A percentile compares a stretch with the other conserved stretches of the same genome.
Conservation (phyloP, 2,113 vertebrate genomes). For the Nothoprocta pentlandii region DNA sequence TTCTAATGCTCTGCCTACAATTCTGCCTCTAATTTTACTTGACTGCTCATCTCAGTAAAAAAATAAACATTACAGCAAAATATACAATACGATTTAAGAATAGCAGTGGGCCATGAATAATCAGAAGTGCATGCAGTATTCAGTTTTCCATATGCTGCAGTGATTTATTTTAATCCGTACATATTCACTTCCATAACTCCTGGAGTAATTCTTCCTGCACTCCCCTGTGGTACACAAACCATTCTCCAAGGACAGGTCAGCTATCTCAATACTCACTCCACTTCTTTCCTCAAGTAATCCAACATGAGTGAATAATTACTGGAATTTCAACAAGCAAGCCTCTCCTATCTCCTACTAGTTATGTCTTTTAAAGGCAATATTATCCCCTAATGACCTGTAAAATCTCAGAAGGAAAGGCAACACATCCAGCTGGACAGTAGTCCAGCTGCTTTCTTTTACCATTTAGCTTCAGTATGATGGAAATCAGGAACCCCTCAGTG, state of each 20-base stretch:
- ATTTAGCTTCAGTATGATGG: neutral
- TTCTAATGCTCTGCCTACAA: neutral
- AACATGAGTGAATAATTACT: slow-evolving; percentile 22
- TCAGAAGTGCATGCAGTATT: neutral
- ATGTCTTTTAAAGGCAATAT: slow-evolving; percentile 35
- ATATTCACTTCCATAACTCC: neutral
- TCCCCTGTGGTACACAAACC: neutral
- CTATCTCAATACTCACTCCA: neutral
- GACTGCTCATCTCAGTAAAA: neutral
- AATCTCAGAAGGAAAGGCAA: slow-evolving; percentile 25
- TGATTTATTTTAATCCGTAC: slow-evolving; percentile 19
- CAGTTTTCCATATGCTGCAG: neutral
- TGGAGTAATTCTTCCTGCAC: neutral
- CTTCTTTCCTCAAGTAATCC: slow-evolving; percentile 14
- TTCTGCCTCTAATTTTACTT: neutral
- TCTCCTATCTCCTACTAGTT: slow-evolving; percentile 21
- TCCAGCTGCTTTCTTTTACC: slow-evolving; percentile 27
- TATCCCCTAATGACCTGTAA: slow-evolving; percentile 40
- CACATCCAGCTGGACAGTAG: neutral
- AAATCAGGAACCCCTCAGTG: slow-evolving; percentile 17
- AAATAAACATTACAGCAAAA: neutral
- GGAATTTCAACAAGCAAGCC: slow-evolving; percentile 5
- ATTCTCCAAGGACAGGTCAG: slow-evolving; percentile 30
- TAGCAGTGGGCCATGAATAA: neutral
- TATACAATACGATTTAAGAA: neutral